Conservation (phyloP, 92 coral and sea anemone species). For the Palythoa grandiflora region DNA sequence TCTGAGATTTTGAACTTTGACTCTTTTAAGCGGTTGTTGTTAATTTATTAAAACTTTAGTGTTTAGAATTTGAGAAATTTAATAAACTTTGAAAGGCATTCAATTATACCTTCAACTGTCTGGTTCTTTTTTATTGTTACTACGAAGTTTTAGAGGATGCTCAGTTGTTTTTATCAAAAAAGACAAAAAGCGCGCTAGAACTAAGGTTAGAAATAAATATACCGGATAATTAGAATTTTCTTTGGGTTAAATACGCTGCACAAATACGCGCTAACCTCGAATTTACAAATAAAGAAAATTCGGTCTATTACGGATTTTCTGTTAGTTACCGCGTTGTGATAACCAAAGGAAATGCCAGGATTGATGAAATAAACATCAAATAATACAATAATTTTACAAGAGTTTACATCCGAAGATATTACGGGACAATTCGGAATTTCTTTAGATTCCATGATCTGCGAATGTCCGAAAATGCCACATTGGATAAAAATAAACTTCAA, state of each 20-base stretch:
- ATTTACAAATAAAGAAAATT: not conserved
- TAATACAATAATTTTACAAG: not conserved
- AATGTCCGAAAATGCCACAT: not conserved
- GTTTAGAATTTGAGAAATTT: not conserved
- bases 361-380: not conserved
- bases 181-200: not conserved
- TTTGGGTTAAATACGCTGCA: too few relatives aligned
- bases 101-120: not conserved
- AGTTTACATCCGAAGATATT: not conserved
- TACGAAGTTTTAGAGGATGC: not conserved
- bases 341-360: not conserved
- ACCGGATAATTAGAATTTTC: constrained; percentile 5
- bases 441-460: not conserved
- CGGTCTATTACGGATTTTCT: not conserved
- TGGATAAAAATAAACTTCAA: not conserved
- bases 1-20: not conserved
- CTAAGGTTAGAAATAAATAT: not conserved
- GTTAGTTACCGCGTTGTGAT: not conserved
- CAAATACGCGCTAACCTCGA: too few relatives aligned
- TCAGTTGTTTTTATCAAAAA: not conserved
- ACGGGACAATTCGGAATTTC: not conserved
- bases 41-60: not conserved
- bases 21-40: not conserved
- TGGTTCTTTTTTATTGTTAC: not conserved
- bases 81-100: not conserved